A percentile compares a stretch with the other conserved stretches of the same genome.
These are phyloP conservation scores for Allygus modestus DNA, from an alignment of 2,888 invertebrate genomes.

Conservation along the genomic window DNA sequence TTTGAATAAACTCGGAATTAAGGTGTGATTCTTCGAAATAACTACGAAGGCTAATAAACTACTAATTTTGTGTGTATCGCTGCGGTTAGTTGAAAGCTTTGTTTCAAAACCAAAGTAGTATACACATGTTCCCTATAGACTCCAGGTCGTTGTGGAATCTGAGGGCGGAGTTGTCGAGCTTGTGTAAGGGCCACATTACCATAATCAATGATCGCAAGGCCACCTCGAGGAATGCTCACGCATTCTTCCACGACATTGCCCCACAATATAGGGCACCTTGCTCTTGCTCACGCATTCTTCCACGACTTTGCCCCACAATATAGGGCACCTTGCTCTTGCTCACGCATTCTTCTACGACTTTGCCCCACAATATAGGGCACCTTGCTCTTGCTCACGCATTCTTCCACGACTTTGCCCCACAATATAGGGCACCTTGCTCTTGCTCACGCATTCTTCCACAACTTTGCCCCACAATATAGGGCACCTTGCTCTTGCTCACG, in stretches of 20 bases:
- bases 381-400: constrained; percentile 39
- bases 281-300: constrained; percentile 46
- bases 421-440: not conserved
- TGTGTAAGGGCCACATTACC: constrained; percentile 35
- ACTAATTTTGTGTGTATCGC: too few relatives aligned
- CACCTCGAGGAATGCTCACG: constrained; percentile 35
- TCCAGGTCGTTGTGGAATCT: not conserved
- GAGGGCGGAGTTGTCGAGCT: constrained; percentile 10
- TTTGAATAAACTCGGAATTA: too few relatives aligned
- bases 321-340: not conserved
- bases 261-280: not conserved
- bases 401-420: not conserved
- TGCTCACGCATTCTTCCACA: too few relatives aligned
- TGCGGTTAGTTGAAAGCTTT: too few relatives aligned
- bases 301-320: not conserved
- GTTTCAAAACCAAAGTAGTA: too few relatives aligned
- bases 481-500: too few relatives aligned
- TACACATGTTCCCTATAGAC: not conserved
- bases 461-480: too few relatives aligned
- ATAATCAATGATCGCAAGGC: constrained; percentile 51
- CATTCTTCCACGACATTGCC: not conserved
- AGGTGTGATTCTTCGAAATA: too few relatives aligned
- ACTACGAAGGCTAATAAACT: too few relatives aligned
- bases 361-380: not conserved
- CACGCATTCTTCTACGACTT: constrained; percentile 28